Evolutionary conservation across 2,797 vertebrate species (phyloP), one percentile per base, ranked within the genome.

Genomic region (Sarcoramphus papa): DNA sequence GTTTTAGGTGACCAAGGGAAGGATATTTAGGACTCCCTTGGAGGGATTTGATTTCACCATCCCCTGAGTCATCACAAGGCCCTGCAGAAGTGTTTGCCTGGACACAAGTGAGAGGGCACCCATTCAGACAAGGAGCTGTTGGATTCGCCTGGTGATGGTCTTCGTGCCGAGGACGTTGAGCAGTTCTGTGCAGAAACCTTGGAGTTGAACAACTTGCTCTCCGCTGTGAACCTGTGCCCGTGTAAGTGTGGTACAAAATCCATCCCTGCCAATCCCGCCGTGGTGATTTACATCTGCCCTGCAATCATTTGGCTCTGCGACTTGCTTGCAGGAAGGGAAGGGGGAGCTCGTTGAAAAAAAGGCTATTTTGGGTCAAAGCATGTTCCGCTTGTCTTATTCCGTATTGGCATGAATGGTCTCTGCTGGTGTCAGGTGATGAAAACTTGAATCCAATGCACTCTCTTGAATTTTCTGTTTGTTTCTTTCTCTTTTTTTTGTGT

Each of bases 271-370:
- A 4, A 35, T 25, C 33, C 50, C 2, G 2, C 4, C 0, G n/a
- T 41, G 21, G 59, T 31, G 43, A 23, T 41, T 43, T 35, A 3
- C 20, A 6, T 13, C 79, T 48, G 47, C 65, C 51, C 31, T 12
- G 33, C 19, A 14, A 5, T 41, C 30, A 0, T 16, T 35, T 47
- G 65, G 40, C 40, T 35, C 17, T 13, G 12, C 0, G 2, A 16
- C 28, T 9, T 19, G 10, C 12, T 45, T 62, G 40, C 16, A 21
- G 16, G 47, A 92, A 59, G 19, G 27, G 43, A 43, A 37, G 18
- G 5, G 17, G 25, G 40, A 60, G 14, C 40, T 77, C 2, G 1
- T 13, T 41, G 37, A 8, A 18, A 64, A 53, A 75, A 67, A 31
- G n/a, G 14, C 5, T 45, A 9, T 27, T 88, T 79, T 22, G 24